Evolutionary conservation across 2,113 vertebrate genomes (phyloP).

Genomic region (Chitala chitala): DNA sequence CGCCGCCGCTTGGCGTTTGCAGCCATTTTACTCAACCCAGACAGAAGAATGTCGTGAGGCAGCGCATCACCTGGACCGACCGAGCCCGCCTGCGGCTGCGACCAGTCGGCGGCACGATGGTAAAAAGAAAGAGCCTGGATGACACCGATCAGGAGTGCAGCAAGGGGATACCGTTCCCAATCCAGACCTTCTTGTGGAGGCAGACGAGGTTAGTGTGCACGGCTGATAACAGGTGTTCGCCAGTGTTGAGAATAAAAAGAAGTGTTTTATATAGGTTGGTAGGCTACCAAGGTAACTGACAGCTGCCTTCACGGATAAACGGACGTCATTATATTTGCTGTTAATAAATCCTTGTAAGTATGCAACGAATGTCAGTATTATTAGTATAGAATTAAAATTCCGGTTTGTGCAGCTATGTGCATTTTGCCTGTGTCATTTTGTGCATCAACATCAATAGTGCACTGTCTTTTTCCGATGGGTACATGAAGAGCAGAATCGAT

Average conservation of each 20-base stretch:
- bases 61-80: constrained; percentile 47
- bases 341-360: too few species aligned
- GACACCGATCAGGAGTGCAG: constrained; percentile 85
- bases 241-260: not conserved
- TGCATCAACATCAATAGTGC: too few species aligned
- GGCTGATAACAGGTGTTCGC: constrained; percentile 38
- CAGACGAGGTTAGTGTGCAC: constrained; percentile 84
- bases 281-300: too few species aligned
- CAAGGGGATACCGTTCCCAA: constrained; percentile 89
- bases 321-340: too few species aligned
- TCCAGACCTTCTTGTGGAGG: constrained; percentile 98
- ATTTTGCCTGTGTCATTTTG: too few species aligned
- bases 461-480: too few species aligned
- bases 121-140: constrained; percentile 96
- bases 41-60: too few species aligned
- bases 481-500: too few species aligned
- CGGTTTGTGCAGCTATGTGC: too few species aligned
- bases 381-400: too few species aligned
- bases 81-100: constrained; percentile 10
- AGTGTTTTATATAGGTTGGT: not conserved
- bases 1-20: constrained; percentile 53
- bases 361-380: too few species aligned
- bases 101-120: constrained; percentile 66
- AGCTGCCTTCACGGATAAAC: too few species aligned
- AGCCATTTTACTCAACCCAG: constrained; percentile 76